Evolutionary conservation across 2,113 vertebrate species (phyloP).

Genomic region (Oxygymnocypris stewartii): DNA sequence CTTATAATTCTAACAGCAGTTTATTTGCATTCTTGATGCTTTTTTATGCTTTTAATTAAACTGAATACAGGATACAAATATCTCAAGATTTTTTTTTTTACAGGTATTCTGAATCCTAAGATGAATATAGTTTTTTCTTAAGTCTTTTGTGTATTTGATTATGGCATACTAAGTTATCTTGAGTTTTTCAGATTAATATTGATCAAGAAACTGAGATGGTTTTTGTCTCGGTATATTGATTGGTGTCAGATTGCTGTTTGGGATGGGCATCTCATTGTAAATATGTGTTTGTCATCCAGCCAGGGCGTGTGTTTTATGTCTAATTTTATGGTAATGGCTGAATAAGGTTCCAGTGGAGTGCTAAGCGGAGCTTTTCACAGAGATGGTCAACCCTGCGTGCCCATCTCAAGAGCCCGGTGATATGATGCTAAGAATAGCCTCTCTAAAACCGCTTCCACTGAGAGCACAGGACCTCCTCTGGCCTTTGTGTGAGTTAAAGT

Average conservation of each 20-base stretch:
- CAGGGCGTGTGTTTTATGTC: neutral
- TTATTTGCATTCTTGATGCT: no score
- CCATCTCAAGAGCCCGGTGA: conserved; percentile 47
- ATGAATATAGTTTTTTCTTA: neutral
- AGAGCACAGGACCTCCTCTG: conserved; percentile 3
- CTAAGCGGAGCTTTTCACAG: conserved; percentile 30
- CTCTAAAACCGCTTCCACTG: neutral
- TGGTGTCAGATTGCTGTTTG: conserved; percentile 29
- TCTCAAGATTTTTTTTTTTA: no score
- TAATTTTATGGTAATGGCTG: conserved; percentile 24
- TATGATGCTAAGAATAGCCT: conserved; percentile 40
- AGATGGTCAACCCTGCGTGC: conserved; percentile 18
- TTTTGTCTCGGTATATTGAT: conserved; percentile 26
- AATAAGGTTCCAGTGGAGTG: conserved; percentile 20
- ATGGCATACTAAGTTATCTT: neutral
- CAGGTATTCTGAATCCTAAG: neutral
- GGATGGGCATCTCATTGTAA: neutral
- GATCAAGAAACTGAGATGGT: conserved; percentile 10
- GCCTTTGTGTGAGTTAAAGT: conserved; percentile 4
- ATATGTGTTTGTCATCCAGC: neutral
- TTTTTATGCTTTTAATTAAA: no score
- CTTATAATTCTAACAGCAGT: no score
- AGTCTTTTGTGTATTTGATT: neutral
- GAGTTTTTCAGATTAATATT: neutral
- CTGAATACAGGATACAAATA: no score